These are phyloP conservation scores for Chamaedrilus cognettii DNA, from an alignment of 2,888 invertebrate species.

Conservation along the genomic window DNA sequence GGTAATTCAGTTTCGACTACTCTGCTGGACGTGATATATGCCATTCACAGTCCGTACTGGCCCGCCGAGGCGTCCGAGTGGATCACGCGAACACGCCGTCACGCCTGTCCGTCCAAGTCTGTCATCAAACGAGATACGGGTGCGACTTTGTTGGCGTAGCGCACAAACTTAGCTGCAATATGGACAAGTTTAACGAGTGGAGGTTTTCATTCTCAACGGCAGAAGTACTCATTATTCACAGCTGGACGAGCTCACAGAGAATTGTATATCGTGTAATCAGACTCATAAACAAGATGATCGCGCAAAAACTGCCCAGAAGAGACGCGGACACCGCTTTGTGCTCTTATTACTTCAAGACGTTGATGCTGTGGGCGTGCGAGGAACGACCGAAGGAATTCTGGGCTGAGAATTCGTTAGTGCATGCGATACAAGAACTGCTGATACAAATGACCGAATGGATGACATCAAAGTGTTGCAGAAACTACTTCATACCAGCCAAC, in stretches of 20 bases:
- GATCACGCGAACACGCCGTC: neutral
- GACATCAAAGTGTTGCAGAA: slow-evolving; percentile 2
- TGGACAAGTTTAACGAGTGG: slow-evolving; percentile 2
- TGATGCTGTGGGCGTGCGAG: slow-evolving; percentile 17
- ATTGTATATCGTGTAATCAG: slow-evolving; percentile 8
- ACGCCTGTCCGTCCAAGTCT: neutral
- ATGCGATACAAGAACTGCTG: neutral
- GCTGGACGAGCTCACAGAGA: slow-evolving; percentile 6
- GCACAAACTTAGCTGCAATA: neutral
- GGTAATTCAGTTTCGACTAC: no score
- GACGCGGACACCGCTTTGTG: neutral
- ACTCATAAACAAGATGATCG: no score
- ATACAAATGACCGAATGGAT: neutral
- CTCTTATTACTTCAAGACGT: slow-evolving; percentile 9
- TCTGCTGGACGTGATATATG: neutral
- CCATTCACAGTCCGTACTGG: slow-evolving; percentile 9
- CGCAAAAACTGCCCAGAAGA: no score
- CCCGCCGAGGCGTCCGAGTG: slow-evolving; percentile 8
- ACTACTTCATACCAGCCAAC: slow-evolving; percentile 7
- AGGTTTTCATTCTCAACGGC: slow-evolving; percentile 17
- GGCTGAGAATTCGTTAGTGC: neutral
- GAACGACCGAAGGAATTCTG: slow-evolving; percentile 1
- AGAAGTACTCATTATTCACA: slow-evolving; percentile 5
- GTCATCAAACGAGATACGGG: neutral
- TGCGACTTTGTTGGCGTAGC: slow-evolving; percentile 8